Percentiles rank a stretch among this genome's conserved stretches.
Conservation (phyloP, 2,888 invertebrate genomes). For the Cenopis cana region DNA sequence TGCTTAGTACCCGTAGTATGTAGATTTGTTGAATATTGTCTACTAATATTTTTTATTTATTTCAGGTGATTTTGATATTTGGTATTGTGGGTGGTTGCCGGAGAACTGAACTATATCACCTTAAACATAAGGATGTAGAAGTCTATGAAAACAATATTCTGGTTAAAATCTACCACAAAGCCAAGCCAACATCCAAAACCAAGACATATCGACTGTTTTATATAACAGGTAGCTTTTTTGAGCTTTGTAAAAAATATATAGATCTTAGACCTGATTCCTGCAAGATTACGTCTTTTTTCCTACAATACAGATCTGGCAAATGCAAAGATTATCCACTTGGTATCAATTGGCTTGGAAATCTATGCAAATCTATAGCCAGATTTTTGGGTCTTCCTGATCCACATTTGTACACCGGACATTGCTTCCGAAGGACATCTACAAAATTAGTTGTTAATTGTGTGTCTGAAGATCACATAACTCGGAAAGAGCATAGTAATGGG, state of each 20-base stretch:
- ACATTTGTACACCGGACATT: conserved; percentile 45
- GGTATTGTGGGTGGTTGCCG: conserved; percentile 40
- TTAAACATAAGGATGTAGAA: conserved; percentile 28
- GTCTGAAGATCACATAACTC: not conserved
- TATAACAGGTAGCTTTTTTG: conserved; percentile 12
- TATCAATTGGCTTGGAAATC: conserved; percentile 36
- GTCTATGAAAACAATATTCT: conserved; percentile 17
- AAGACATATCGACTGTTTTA: conserved; percentile 34
- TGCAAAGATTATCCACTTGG: conserved; percentile 23
- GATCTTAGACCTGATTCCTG: conserved; percentile 11
- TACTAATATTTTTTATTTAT: not conserved
- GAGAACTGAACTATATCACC: conserved; percentile 28
- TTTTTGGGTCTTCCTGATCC: conserved; percentile 37
- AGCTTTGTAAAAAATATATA: conserved; percentile 31
- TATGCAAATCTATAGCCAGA: conserved; percentile 43
- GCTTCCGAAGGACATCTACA: conserved; percentile 42
- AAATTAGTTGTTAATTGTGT: conserved; percentile 34
- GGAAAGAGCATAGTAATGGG: conserved; percentile 3
- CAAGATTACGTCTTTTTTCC: conserved; percentile 15
- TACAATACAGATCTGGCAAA: conserved; percentile 26
- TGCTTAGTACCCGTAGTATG: too few relatives aligned
- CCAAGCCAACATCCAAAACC: not conserved
- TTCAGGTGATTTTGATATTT: conserved; percentile 41
- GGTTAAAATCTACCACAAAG: conserved; percentile 9
- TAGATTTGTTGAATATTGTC: too few relatives aligned